phyloP scores from a whole-genome alignment of 2,113 vertebrate genomes.

The Phrynosoma blainvillii region DNA sequence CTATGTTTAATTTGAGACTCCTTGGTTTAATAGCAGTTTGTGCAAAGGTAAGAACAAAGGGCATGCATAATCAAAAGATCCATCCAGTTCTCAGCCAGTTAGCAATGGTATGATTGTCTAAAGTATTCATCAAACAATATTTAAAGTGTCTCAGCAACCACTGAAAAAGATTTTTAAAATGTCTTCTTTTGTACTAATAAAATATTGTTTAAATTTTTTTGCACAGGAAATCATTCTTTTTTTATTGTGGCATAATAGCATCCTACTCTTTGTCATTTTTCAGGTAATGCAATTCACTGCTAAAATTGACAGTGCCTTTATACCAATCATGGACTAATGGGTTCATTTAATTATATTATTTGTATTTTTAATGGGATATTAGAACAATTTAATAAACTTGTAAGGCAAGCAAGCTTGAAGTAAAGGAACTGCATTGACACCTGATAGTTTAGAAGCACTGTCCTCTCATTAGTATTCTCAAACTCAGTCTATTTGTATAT shows the following conservation, averaged over 20 bases:
- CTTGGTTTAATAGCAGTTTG: background rate
- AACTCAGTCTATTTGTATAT: conserved; percentile 21
- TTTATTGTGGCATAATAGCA: conserved; percentile 56
- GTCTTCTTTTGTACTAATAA: too few species aligned
- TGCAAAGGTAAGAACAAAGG: background rate
- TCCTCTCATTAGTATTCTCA: conserved; percentile 14
- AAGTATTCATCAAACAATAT: background rate
- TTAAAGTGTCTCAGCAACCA: background rate
- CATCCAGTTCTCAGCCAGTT: background rate
- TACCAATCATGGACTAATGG: conserved; percentile 50
- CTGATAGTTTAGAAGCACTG: background rate
- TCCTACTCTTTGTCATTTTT: conserved; percentile 49
- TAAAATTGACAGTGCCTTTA: conserved; percentile 37
- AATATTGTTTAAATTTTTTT: conserved; percentile 8
- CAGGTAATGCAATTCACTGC: conserved; percentile 42
- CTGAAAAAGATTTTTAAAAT: background rate
- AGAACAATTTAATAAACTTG: conserved; percentile 59
- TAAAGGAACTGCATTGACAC: conserved; percentile 34
- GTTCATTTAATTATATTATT: conserved; percentile 60
- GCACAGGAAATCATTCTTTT: conserved; percentile 61
- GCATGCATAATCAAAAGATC: background rate
- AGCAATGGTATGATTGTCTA: background rate
- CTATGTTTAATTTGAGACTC: background rate
- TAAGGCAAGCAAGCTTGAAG: conserved; percentile 48
- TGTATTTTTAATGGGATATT: conserved; percentile 52